These are phyloP conservation scores for Aethes cnicana DNA, from an alignment of 2,888 invertebrate species.

Conservation along the genomic window DNA sequence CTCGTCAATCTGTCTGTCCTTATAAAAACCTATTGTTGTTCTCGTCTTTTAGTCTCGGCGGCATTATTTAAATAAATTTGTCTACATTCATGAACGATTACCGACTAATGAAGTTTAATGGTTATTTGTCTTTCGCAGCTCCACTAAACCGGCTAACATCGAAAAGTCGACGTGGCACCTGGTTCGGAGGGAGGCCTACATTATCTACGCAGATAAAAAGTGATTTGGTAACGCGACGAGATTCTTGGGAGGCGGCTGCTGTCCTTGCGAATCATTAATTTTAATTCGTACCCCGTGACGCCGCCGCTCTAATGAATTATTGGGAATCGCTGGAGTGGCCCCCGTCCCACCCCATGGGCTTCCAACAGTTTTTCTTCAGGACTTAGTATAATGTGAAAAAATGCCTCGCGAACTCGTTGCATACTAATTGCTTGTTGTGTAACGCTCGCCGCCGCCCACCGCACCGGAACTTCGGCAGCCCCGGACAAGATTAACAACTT, in stretches of 20 bases:
- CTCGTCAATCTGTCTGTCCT: too few relatives aligned
- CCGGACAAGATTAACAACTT: slow-evolving; percentile 76
- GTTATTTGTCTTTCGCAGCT: slow-evolving; percentile 33
- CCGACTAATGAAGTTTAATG: slow-evolving; percentile 18
- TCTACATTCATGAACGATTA: too few relatives aligned
- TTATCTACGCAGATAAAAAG: slow-evolving; percentile 74
- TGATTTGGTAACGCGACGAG: slow-evolving; percentile 71
- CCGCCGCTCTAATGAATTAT: slow-evolving; percentile 79
- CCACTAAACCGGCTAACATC: slow-evolving; percentile 54
- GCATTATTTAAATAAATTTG: too few relatives aligned
- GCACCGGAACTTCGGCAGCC: slow-evolving; percentile 62
- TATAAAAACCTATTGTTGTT: too few relatives aligned
- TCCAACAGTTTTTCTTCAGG: slow-evolving; percentile 73
- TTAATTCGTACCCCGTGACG: slow-evolving; percentile 79
- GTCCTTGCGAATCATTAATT: slow-evolving; percentile 80
- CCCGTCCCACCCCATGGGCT: slow-evolving; percentile 58
- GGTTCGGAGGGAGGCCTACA: slow-evolving; percentile 63
- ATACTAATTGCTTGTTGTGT: slow-evolving; percentile 81
- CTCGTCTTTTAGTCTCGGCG: too few relatives aligned
- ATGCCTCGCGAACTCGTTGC: slow-evolving; percentile 73
- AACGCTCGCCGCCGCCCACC: slow-evolving; percentile 63
- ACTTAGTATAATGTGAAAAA: slow-evolving; percentile 81
- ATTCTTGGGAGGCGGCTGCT: slow-evolving; percentile 64
- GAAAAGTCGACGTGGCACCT: slow-evolving; percentile 67
- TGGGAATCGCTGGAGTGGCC: slow-evolving; percentile 73